phyloP scores from a whole-genome alignment of 2,797 vertebrate species.

The Malacoctenus gilli region DNA sequence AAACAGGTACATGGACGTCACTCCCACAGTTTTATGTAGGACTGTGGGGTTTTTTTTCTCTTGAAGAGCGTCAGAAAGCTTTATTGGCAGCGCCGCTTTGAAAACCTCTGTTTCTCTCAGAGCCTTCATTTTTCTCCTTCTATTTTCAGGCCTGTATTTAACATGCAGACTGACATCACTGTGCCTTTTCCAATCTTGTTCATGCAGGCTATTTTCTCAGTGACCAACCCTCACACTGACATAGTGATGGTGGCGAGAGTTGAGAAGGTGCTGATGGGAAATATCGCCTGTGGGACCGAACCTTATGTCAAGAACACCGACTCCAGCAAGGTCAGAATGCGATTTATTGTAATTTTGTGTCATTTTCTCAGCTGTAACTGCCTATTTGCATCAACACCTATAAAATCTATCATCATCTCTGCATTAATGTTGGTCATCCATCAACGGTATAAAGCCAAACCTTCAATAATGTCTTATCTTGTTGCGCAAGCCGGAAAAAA shows the following conservation, averaged over 20 bases:
- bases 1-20: slow-evolving; percentile 84
- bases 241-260: slow-evolving; percentile 94
- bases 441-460: background rate
- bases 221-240: slow-evolving; percentile 94
- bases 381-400: background rate
- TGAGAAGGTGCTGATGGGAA: slow-evolving; percentile 96
- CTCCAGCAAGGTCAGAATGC: slow-evolving; percentile 90
- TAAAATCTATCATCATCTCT: background rate
- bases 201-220: slow-evolving; percentile 91
- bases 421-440: background rate
- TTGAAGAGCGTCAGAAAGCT: background rate
- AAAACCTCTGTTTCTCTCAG: background rate
- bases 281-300: slow-evolving; percentile 90
- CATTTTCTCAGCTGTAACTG: background rate
- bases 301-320: slow-evolving; percentile 97
- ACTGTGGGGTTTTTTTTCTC: no score
- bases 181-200: slow-evolving; percentile 12
- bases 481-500: slow-evolving; percentile 12
- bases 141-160: background rate
- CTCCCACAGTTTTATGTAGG: no score
- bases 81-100: no score
- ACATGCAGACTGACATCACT: background rate
- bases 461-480: slow-evolving; percentile 17
- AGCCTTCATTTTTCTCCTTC: no score
- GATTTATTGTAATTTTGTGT: no score